Base-by-base conservation (phyloP, 2,888 invertebrate genomes). In the Torymus texanus region DNA sequence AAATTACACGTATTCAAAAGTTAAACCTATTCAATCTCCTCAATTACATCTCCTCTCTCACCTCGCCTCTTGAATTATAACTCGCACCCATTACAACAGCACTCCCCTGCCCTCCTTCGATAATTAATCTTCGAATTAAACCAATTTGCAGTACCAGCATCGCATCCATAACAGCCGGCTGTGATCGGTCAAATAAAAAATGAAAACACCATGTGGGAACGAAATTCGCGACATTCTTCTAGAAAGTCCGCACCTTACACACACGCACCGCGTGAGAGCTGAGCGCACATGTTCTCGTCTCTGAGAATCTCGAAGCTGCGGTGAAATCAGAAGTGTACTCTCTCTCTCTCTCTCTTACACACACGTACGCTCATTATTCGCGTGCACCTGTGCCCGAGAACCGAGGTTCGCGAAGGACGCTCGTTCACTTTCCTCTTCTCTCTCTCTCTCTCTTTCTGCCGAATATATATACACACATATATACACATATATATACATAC, bases 281-380 rank as follows among this genome's bases (percentile, higher is more conserved):
- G 13, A 0, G 53, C 14, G 14, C 53, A 14, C 14, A 53, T 53
- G 53, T 12, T 2, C 11, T 12, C 62, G 0, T 12, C 62, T 62
- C 63, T n/a, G 16, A 29, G n/a, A 41, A 63, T 29, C 29, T 29
- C 29, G 29, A 79, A 66, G 61, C 59, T 14, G 62, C 67, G 67
- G 76, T 68, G 73, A 80, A 80, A 80, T 80, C 80, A 80, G 11
- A 68, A 72, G 73, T 73, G 73, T 56, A 12, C 13, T 55, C 50
- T 29, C 29, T 29, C 29, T 29, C 29, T 29, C 29, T 29, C 29
- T 29, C 4, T 29, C 29, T 29, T 5, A 29, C 29, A 29, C 29
- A 5, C 5, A 29, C 29, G 29, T 11, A 11, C 13, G n/a, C 58
- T 59, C 58, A 65, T 76, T 74, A 63, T 59, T 41, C 62, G 29